Percentiles rank a stretch among this genome's conserved stretches.
Evolutionary conservation across 2,797 vertebrate genomes (phyloP).

Genomic region (Bufotes viridis): DNA sequence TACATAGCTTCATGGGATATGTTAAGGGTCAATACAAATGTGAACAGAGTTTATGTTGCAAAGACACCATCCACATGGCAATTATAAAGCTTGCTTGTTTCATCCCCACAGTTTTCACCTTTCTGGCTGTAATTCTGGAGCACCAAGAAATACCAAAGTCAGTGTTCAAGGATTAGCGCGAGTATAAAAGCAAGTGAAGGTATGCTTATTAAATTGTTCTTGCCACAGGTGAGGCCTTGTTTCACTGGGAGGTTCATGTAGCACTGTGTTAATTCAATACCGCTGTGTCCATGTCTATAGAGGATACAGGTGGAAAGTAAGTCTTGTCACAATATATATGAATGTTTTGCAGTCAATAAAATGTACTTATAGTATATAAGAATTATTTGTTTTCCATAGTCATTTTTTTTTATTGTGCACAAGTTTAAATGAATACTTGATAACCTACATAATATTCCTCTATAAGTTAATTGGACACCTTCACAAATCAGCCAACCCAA

Average conservation of each 20-base stretch:
- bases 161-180: conserved; percentile 42
- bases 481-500: too few relatives aligned
- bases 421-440: too few relatives aligned
- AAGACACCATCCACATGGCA: conserved; percentile 21
- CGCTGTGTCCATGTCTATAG: background rate
- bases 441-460: too few relatives aligned
- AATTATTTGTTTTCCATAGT: background rate
- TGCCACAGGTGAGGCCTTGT: conserved; percentile 17
- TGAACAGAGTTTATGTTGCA: conserved; percentile 37
- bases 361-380: background rate
- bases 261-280: background rate
- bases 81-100: conserved; percentile 16
- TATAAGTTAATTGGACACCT: too few relatives aligned
- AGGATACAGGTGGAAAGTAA: conserved; percentile 20
- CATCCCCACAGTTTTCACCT: conserved; percentile 38
- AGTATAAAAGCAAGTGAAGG: conserved; percentile 35
- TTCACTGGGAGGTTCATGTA: conserved; percentile 27
- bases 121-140: conserved; percentile 27
- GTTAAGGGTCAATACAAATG: conserved; percentile 38
- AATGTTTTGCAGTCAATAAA: background rate
- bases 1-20: conserved; percentile 29
- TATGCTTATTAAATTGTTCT: conserved; percentile 22
- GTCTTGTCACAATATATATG: background rate
- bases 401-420: background rate
- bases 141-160: conserved; percentile 28